A percentile compares a stretch with the other conserved stretches of the same genome.
Evolutionary conservation across 2,113 vertebrate genomes (phyloP).

Genomic region (Mesembrinibis cayennensis): DNA sequence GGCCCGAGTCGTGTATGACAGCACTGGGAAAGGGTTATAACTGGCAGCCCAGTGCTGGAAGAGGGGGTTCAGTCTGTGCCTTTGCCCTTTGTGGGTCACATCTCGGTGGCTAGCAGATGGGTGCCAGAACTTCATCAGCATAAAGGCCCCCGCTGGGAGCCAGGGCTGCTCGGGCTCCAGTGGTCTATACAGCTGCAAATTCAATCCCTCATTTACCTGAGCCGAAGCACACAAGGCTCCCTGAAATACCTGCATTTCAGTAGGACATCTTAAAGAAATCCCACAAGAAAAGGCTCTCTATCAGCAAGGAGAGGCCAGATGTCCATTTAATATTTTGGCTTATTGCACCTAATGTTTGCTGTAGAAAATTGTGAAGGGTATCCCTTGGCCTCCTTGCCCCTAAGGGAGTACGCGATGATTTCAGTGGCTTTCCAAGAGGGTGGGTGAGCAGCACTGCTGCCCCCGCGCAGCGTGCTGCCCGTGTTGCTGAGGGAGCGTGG

Average conservation of each 20-base stretch:
- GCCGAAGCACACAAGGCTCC: not conserved
- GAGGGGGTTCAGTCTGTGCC: not conserved
- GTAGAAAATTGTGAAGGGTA: not conserved
- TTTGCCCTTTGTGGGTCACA: not conserved
- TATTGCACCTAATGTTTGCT: not conserved
- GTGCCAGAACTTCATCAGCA: not conserved
- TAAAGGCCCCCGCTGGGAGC: not conserved
- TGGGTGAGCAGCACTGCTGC: not conserved
- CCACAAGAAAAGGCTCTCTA: not conserved
- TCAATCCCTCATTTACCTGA: not conserved
- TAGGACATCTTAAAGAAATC: not conserved
- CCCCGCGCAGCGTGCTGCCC: fast-evolving
- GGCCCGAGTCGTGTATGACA: not conserved
- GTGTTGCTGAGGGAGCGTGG: fast-evolving
- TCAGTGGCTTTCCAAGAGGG: not conserved
- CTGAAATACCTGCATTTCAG: not conserved
- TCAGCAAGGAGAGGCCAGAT: not conserved
- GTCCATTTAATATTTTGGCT: not conserved
- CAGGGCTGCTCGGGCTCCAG: not conserved
- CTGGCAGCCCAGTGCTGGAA: not conserved
- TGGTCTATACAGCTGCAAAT: not conserved
- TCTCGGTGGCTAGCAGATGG: fast-evolving
- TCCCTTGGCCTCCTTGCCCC: not conserved
- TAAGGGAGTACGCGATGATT: fast-evolving
- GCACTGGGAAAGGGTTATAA: not conserved